Evolutionary conservation across 1,140 invertebrate genomes (phyloP).

Genomic region (Caenorhabditis latens): DNA sequence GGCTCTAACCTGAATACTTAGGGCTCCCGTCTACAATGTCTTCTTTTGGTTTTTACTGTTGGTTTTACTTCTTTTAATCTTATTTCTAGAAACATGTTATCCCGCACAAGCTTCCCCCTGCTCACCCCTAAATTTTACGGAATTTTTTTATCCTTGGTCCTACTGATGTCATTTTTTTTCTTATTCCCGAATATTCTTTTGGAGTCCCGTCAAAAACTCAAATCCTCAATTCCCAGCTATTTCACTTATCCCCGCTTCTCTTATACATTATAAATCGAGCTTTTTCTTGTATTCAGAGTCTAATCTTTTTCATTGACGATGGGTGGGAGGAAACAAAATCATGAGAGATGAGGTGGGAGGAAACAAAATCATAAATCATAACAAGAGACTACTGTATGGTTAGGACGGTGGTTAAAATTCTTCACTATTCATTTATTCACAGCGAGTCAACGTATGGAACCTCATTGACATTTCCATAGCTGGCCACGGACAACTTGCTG

Average conservation of each 20-base stretch:
- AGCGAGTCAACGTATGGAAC: slow-evolving; percentile 75
- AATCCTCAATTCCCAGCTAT: neutral
- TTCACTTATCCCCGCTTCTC: neutral
- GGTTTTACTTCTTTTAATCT: neutral
- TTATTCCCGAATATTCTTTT: neutral
- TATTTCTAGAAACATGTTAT: neutral
- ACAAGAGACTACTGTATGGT: neutral
- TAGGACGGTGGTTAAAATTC: neutral
- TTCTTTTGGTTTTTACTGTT: neutral
- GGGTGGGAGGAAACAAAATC: neutral
- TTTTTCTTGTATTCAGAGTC: neutral
- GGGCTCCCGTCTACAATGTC: neutral
- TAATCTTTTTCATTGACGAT: neutral
- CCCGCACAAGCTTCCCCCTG: neutral
- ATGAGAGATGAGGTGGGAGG: neutral
- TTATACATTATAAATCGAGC: neutral
- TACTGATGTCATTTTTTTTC: neutral
- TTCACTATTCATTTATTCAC: slow-evolving; percentile 31
- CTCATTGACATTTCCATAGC: slow-evolving; percentile 71
- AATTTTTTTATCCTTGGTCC: neutral
- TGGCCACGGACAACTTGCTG: slow-evolving; percentile 73
- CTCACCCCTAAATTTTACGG: slow-evolving; percentile 7
- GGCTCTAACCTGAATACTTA: neutral
- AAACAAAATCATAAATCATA: neutral
- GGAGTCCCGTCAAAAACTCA: neutral